A percentile compares a stretch with the other conserved stretches of the same genome.
Evolutionary conservation across 2,888 invertebrate species (phyloP).

Genomic region (Sarcophaga caerulescens): DNA sequence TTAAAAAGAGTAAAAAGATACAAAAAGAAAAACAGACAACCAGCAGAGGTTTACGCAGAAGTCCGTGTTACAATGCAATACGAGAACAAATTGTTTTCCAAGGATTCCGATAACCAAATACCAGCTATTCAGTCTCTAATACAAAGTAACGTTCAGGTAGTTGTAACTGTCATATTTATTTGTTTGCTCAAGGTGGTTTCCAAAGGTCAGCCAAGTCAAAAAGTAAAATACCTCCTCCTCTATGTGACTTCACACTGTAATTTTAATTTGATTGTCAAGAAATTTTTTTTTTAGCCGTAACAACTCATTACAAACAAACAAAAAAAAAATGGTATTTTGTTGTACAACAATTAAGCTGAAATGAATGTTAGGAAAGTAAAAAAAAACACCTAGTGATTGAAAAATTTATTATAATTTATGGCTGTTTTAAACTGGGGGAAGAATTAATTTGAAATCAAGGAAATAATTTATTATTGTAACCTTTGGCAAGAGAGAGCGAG

Average conservation of each 20-base stretch:
- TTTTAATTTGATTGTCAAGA: constrained; percentile 3
- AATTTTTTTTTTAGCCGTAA: neutral
- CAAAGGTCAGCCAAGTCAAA: constrained; percentile 57
- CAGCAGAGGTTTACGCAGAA: constrained; percentile 61
- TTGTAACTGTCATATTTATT: neutral
- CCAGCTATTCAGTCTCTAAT: neutral
- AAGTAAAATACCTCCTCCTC: constrained; percentile 48
- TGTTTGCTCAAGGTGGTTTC: constrained; percentile 46
- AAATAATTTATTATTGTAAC: neutral
- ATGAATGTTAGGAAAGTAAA: neutral
- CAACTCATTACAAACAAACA: neutral
- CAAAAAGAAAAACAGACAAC: constrained; percentile 18
- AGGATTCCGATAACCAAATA: constrained; percentile 2
- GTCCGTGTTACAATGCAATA: constrained; percentile 20
- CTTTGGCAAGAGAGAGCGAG: neutral
- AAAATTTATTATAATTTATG: neutral
- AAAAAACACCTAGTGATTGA: neutral
- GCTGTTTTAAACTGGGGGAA: neutral
- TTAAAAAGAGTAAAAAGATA: constrained; percentile 25
- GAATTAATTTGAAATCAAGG: neutral
- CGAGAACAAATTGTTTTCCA: constrained; percentile 11
- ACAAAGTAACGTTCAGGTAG: constrained; percentile 8
- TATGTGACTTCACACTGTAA: constrained; percentile 60
- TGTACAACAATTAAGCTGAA: neutral
- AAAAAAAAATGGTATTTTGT: neutral